Evolutionary conservation across 2,797 vertebrate species (phyloP).

Genomic region (Ceryle rudis): DNA sequence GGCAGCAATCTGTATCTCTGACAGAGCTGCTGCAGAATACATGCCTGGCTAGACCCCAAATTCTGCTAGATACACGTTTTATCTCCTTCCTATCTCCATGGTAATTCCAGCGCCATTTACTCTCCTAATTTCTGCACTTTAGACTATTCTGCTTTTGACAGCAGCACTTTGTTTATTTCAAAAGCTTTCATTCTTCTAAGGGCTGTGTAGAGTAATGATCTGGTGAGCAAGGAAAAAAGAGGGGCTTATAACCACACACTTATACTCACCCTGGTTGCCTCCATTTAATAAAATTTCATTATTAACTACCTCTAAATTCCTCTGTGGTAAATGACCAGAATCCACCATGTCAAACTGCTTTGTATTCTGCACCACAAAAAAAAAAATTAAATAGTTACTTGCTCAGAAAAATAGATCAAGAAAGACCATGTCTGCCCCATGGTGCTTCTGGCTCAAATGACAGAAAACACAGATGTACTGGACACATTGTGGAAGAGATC

Average conservation of each 20-base stretch:
- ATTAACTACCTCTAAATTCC: slow-evolving; percentile 15
- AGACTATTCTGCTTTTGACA: slow-evolving; percentile 51
- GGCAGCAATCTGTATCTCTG: not conserved
- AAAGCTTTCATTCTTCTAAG: slow-evolving; percentile 17
- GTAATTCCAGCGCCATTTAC: slow-evolving; percentile 46
- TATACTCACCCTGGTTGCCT: not conserved
- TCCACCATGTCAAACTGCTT: not conserved
- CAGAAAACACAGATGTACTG: not conserved
- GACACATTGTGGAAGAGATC: not conserved
- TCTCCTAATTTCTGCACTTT: slow-evolving; percentile 51
- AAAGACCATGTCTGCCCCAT: not conserved
- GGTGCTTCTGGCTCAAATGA: slow-evolving; percentile 10
- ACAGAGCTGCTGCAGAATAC: not conserved
- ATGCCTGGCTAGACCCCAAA: slow-evolving; percentile 1
- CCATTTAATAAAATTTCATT: slow-evolving; percentile 9
- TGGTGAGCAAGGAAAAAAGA: slow-evolving; percentile 1
- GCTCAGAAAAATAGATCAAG: not conserved
- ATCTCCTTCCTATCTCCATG: not conserved
- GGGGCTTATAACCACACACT: not conserved
- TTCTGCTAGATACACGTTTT: not conserved
- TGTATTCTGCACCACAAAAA: not conserved
- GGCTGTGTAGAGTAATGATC: not conserved
- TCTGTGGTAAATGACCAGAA: slow-evolving; percentile 7
- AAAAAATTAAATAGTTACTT: not conserved
- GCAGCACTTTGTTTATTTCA: slow-evolving; percentile 54